These are phyloP conservation scores for Taphrorychus bicolor DNA, from an alignment of 2,888 invertebrate genomes.

Conservation along the genomic window DNA sequence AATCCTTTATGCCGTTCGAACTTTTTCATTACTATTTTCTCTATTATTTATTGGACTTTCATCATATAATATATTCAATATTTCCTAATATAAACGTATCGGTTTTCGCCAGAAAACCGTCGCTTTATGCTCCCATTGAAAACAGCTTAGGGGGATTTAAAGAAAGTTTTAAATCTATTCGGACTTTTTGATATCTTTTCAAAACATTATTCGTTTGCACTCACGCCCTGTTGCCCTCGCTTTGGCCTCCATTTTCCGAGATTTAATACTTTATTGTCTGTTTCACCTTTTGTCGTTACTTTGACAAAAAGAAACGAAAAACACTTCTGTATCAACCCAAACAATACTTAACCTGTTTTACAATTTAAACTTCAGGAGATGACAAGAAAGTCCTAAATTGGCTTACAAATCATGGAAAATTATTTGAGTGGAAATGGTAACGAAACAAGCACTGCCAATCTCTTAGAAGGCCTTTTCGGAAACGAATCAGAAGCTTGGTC, in stretches of 20 bases:
- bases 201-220: conserved; percentile 41
- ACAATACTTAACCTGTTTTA: background rate
- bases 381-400: background rate
- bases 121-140: conserved; percentile 48
- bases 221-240: conserved; percentile 27
- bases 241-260: background rate
- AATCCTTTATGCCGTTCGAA: conserved; percentile 1
- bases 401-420: background rate
- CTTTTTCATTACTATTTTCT: background rate
- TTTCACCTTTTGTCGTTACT: background rate
- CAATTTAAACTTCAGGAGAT: background rate
- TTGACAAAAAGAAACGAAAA: too few relatives aligned
- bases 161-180: conserved; percentile 50
- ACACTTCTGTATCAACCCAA: background rate
- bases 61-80: background rate
- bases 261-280: conserved; percentile 2
- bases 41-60: background rate
- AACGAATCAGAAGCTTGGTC: background rate
- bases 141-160: conserved; percentile 46
- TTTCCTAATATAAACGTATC: conserved; percentile 42
- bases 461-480: background rate
- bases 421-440: background rate
- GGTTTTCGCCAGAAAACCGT: conserved; percentile 30
- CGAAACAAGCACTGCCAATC: background rate
- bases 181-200: conserved; percentile 49